These are phyloP conservation scores for Myoxocephalus aenaeus DNA, from an alignment of 2,797 vertebrate species.

Conservation along the genomic window DNA sequence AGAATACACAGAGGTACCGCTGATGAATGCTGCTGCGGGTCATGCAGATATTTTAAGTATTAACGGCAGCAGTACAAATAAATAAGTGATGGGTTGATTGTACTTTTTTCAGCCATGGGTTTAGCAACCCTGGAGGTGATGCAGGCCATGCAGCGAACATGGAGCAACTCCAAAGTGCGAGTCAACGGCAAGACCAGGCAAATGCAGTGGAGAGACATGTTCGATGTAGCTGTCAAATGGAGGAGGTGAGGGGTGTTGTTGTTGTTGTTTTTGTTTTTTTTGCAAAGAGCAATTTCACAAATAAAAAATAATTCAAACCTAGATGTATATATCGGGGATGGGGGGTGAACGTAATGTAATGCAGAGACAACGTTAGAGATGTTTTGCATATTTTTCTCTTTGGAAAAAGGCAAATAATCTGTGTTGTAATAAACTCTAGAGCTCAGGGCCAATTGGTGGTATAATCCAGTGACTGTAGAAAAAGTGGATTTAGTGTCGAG, in stretches of 20 bases:
- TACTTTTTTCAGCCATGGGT: slow-evolving; percentile 90
- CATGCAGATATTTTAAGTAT: not conserved
- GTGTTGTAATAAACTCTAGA: not conserved
- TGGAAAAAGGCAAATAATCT: not conserved
- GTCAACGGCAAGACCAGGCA: slow-evolving; percentile 95
- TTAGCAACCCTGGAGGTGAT: slow-evolving; percentile 96
- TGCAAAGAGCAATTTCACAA: not conserved
- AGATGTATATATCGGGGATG: not conserved
- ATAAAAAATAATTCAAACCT: not conserved
- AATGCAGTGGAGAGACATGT: slow-evolving; percentile 99
- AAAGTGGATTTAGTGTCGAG: not conserved
- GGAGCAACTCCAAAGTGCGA: slow-evolving; percentile 97
- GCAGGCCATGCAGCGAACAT: slow-evolving; percentile 96
- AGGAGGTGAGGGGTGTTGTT: slow-evolving; percentile 86
- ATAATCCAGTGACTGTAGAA: not conserved
- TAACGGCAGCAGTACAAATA: too few species aligned
- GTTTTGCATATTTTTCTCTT: not conserved
- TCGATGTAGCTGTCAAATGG: slow-evolving; percentile 98
- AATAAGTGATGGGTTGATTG: not conserved
- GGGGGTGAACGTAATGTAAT: accelerated
- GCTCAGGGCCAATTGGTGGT: not conserved
- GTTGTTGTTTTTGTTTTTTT: not conserved
- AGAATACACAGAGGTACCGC: slow-evolving; percentile 95
- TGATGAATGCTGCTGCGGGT: too few species aligned
- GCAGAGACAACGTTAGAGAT: too few species aligned